Percentiles rank a stretch among this genome's conserved stretches.
Evolutionary conservation across 2,113 vertebrate species (phyloP).

Genomic region (Fulica atra): DNA sequence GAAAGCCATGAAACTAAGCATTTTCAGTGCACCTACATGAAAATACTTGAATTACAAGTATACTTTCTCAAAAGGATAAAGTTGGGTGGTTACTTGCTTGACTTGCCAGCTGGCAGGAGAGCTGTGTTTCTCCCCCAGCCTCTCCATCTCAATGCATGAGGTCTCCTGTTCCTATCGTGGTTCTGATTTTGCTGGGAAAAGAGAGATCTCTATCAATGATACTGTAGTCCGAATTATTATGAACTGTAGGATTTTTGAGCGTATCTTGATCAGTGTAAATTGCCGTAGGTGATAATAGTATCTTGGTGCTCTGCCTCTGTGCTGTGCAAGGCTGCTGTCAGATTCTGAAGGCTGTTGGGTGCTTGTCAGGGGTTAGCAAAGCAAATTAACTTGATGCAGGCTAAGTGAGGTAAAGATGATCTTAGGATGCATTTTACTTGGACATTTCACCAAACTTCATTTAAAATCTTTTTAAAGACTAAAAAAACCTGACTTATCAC

Average conservation of each 20-base stretch:
- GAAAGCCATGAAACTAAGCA: not conserved
- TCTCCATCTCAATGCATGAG: not conserved
- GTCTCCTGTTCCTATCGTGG: not conserved
- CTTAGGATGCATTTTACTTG: not conserved
- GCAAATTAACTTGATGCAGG: not conserved
- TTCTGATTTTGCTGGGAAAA: not conserved
- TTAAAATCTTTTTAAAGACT: not conserved
- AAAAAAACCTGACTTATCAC: not conserved
- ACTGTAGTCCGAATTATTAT: not conserved
- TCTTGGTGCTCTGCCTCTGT: not conserved
- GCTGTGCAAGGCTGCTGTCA: not conserved
- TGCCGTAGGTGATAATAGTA: not conserved
- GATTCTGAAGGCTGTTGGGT: not conserved
- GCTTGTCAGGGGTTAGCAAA: not conserved
- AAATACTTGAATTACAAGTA: not conserved
- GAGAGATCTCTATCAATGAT: not conserved
- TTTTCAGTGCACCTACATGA: not conserved
- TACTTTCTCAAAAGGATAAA: not conserved
- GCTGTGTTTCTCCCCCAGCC: not conserved
- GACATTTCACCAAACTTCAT: not conserved
- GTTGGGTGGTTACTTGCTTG: not conserved
- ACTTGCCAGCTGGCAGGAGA: slow-evolving; percentile 4
- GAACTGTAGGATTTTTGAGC: not conserved
- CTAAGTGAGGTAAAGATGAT: not conserved
- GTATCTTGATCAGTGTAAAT: not conserved